Base-by-base conservation (phyloP, 1,140 invertebrate genomes). In the Drosophila lacteicornis region DNA sequence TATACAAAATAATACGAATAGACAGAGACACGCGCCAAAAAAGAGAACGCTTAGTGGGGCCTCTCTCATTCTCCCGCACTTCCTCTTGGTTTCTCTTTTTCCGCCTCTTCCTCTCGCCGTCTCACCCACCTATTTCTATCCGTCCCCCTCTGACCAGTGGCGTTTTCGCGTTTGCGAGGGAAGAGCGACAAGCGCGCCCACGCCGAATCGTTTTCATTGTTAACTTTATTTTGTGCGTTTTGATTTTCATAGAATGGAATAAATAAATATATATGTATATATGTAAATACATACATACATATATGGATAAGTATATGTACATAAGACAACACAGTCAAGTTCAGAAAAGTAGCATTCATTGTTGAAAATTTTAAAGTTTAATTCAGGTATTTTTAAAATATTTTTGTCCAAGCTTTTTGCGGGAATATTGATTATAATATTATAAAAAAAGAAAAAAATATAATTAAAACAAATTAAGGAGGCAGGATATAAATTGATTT, bases 181-280 rank as follows among this genome's bases (percentile, higher is more conserved):
- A 65, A 76, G 60, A 53, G 69, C 30, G 33, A 40, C 33, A 22
- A 55, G 33, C 33, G 30, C 63, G 50, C 75, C 75, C 66, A 79
- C 75, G 65, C 75, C 62, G 60, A 78, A 53, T 57, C 42, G 46
- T 47, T 78, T 78, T 62, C 58, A 78, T 62, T 78, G 75, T 70
- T 53, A 60, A 79, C 53, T 78, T 79, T 62, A 42, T 78, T 62
- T 77, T 65, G 55, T 76, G 73, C 74, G 74, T 69, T 78, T 78
- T 78, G 65, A 77, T 78, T 78, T 70, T 69, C 45, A 45, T 60
- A 56, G 42, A 53, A 77, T 76, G 42, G 38, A 45, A 73, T 42
- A 42, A 40, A 53, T 51, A 42, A 17, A 40, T 49, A 42, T n/a
- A 49, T 40, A 3, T 43, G 40, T 8, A 36, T 19, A n/a, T 19